Base-by-base conservation (phyloP, 2,888 invertebrate genomes). In the Apamea anceps region DNA sequence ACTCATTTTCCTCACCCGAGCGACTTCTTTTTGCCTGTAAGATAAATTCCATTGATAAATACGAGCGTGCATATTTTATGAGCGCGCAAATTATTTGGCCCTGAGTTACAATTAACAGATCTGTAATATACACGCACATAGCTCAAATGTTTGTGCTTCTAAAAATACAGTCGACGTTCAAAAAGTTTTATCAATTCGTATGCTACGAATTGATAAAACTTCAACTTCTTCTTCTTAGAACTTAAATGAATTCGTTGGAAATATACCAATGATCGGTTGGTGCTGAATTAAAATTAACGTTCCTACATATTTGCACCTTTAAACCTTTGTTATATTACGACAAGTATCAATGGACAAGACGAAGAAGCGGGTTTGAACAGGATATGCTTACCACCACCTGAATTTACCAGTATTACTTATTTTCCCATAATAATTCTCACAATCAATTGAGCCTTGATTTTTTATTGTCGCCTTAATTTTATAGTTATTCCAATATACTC, bases 21-120 rank as follows among this genome's bases (percentile, higher is more conserved):
- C 94, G 74, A 96, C 91, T 94, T 96, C 96, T 90, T 91, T 96
- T 95, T 96, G 96, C 79, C 97, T 97, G 95, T 71, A 95, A 96
- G 15, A 81, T 80, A 81, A 83, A 84, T 80, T 37, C 60, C 75
- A 87, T 82, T 85, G 54, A 86, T 84, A 75, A 85, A 85, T 82
- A 81, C 66, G 83, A 88, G 75, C 82, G 74, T 74, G 82, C 79
- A 75, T 79, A 79, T 66, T 82, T 81, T 67, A 86, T 87, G 82
- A 84, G 79, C 80, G 68, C 73, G 85, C 77, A 81, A 81, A 84
- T 82, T 86, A 89, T 90, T 89, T 62, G 85, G 80, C 92, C 92
- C 92, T 91, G 84, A 83, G 80, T 86, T 86, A 85, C 81, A 86
- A 90, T 91, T 93, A 90, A 86, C 88, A 84, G 83, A 84, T 89